Evolutionary conservation across 2,113 vertebrate genomes (phyloP).

Genomic region (Crotalus tigris): DNA sequence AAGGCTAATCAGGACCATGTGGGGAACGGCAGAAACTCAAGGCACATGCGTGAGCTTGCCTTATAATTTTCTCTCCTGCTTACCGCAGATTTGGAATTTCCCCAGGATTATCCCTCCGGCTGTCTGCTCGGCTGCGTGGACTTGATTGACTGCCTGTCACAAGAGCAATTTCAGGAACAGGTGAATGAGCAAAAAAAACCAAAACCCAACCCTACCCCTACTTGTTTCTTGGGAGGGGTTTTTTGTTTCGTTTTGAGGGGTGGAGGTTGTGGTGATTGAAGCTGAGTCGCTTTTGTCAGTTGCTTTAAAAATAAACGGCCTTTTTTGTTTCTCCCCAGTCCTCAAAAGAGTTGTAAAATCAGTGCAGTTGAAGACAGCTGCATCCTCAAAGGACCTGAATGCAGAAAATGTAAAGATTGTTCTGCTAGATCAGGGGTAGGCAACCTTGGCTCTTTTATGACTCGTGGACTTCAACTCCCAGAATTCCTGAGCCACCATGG

Average conservation of each 20-base stretch:
- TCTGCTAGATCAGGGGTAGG: too few species aligned
- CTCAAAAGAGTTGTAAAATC: not conserved
- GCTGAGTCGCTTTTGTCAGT: not conserved
- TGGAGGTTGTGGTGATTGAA: not conserved
- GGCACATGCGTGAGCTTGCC: conserved; percentile 11
- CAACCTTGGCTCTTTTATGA: too few species aligned
- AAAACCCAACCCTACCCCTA: not conserved
- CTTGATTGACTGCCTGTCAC: conserved; percentile 85
- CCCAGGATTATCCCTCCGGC: conserved; percentile 87
- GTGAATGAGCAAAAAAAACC: conserved; percentile 65
- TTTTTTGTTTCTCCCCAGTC: fast-evolving
- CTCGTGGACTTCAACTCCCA: too few species aligned
- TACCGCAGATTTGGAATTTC: conserved; percentile 82
- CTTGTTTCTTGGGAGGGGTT: not conserved
- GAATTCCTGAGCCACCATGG: too few species aligned
- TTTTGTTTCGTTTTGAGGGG: not conserved
- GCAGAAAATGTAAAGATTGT: not conserved
- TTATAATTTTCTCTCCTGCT: conserved; percentile 43
- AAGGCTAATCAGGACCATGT: conserved; percentile 24
- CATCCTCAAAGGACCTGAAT: not conserved
- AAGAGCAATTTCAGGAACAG: conserved; percentile 90
- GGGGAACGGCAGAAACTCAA: not conserved
- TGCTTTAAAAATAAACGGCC: not conserved
- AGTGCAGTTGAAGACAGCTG: not conserved
- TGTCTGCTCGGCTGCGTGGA: conserved; percentile 92